Evolutionary conservation across 2,888 invertebrate species (phyloP), one percentile per base, ranked within the genome.

Genomic region (Chrysolina haemoptera): DNA sequence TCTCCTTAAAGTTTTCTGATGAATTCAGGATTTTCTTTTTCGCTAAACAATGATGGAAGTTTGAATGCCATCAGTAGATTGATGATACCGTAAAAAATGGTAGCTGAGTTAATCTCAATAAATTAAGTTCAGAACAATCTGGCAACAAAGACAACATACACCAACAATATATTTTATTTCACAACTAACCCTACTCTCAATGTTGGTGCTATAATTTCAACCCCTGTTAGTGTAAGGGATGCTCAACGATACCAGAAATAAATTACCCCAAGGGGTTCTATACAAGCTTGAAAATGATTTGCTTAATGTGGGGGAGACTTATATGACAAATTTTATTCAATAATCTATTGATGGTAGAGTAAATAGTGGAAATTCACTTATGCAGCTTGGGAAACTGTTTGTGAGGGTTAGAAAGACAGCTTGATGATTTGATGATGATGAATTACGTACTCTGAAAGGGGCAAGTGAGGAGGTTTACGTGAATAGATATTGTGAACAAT

Each of bases 221-320:
- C 82, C 81, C 80, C 79, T 70, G 81, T 81, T 80, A 80, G 80
- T 76, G 77, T 81, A 77, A 75, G 81, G 81, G 81, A 78, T 80
- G 80, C 78, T 75, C 82, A 84, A 83, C 82, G 83, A 84, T 81
- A 74, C 70, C 71, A 55, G 68, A 76, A 81, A 84, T 85, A 84
- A 85, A 85, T 85, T 82, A 83, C 79, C 75, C 76, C 74, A 68
- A 74, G 80, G 84, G 82, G 80, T 79, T 76, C 79, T 81, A 78
- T 83, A 83, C 83, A 83, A 84, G 81, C 84, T 83, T 82, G 82
- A 83, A 84, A 84, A 85, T 85, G 80, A 84, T 82, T 83, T 82
- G 80, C 83, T 83, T 83, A 83, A 84, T 83, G 81, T 53, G 74
- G 72, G 82, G 79, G 81, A 82, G 82, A 80, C 78, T 78, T 75